Conservation (phyloP, 2,797 vertebrate genomes). For the Enteromius thamalakanensis region DNA sequence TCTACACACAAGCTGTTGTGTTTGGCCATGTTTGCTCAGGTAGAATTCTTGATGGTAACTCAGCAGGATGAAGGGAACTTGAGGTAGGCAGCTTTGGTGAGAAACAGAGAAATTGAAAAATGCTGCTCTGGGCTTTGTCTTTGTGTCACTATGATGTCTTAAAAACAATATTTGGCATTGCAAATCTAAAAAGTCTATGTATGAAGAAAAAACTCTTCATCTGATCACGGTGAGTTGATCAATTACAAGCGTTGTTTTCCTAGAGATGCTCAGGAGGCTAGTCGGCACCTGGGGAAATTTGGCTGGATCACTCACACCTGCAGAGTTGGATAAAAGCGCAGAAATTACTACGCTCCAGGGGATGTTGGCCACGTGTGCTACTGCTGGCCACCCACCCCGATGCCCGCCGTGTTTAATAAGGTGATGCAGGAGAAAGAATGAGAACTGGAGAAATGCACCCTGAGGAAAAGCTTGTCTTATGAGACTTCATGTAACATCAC, state of each 20-base stretch:
- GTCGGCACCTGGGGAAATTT: slow-evolving; percentile 49
- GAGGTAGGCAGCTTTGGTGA: slow-evolving; percentile 15
- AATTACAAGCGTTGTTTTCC: slow-evolving; percentile 1
- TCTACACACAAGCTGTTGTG: slow-evolving; percentile 42
- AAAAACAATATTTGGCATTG: slow-evolving; percentile 6
- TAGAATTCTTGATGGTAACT: slow-evolving; percentile 38
- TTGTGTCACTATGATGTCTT: not conserved
- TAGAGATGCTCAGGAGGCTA: slow-evolving; percentile 24
- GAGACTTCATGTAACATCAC: slow-evolving; percentile 15
- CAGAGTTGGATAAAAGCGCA: slow-evolving; percentile 43
- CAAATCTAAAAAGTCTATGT: not conserved
- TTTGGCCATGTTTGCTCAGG: slow-evolving; percentile 21
- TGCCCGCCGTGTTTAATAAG: slow-evolving; percentile 35
- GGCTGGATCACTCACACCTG: slow-evolving; percentile 27
- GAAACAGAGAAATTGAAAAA: slow-evolving; percentile 29
- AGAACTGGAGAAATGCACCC: slow-evolving; percentile 8
- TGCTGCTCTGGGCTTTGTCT: slow-evolving; percentile 13
- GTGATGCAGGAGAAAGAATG: slow-evolving; percentile 14
- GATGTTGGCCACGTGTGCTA: slow-evolving; percentile 30
- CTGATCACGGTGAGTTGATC: slow-evolving; percentile 3
- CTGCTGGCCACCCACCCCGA: slow-evolving; percentile 23
- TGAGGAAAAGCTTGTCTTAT: not conserved
- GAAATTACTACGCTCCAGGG: slow-evolving; percentile 39
- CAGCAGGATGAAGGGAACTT: slow-evolving; percentile 7
- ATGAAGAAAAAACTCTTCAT: slow-evolving; percentile 14